These are phyloP conservation scores for Clanis bilineata DNA, from an alignment of 2,888 invertebrate species.

Conservation along the genomic window DNA sequence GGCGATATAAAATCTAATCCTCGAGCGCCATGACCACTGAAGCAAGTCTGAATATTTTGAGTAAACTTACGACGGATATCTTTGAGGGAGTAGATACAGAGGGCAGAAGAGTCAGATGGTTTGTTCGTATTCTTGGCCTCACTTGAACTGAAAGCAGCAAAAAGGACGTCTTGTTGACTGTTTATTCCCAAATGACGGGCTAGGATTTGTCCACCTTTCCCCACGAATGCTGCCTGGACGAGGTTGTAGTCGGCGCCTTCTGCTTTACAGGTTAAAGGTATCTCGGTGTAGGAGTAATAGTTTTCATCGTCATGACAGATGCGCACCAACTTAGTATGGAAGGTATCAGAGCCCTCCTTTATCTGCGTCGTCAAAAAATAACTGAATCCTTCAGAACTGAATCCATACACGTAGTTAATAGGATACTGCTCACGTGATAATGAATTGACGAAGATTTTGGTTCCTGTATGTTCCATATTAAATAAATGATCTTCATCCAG, in stretches of 20 bases:
- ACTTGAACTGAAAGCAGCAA: slow-evolving; percentile 96
- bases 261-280: slow-evolving; percentile 95
- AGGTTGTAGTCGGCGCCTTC: slow-evolving; percentile 93
- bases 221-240: slow-evolving; percentile 96
- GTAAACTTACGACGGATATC: slow-evolving; percentile 96
- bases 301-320: slow-evolving; percentile 97
- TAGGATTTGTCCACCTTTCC: slow-evolving; percentile 95
- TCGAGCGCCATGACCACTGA: slow-evolving; percentile 91
- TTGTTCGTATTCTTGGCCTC: slow-evolving; percentile 86
- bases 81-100: slow-evolving; percentile 97
- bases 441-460: slow-evolving; percentile 95
- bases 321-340: slow-evolving; percentile 95
- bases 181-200: slow-evolving; percentile 95
- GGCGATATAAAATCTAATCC: slow-evolving; percentile 98
- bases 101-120: slow-evolving; percentile 87
- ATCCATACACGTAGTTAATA: slow-evolving; percentile 97
- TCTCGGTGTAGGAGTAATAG: slow-evolving; percentile 99
- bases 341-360: slow-evolving; percentile 90
- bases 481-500: slow-evolving; percentile 94
- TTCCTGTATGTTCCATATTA: slow-evolving; percentile 94
- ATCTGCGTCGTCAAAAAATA: slow-evolving; percentile 98
- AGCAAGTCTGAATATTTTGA: slow-evolving; percentile 98
- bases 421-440: slow-evolving; percentile 95
- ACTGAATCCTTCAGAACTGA: slow-evolving; percentile 96
- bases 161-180: slow-evolving; percentile 96